Evolutionary conservation across 2,888 invertebrate genomes (phyloP).

Genomic region (Tinea semifulvella): DNA sequence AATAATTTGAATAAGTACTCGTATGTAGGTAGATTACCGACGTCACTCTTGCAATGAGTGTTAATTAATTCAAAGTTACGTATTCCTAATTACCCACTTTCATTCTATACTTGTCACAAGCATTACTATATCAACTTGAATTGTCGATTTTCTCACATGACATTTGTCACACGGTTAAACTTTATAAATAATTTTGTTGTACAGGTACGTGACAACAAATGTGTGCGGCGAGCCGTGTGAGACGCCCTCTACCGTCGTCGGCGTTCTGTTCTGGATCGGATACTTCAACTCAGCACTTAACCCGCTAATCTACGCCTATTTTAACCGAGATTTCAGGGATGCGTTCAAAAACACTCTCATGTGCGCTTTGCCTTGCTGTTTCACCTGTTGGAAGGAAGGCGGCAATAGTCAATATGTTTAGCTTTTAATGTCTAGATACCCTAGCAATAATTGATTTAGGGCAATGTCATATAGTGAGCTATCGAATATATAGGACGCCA

Average conservation of each 20-base stretch:
- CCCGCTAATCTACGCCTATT: slow-evolving; percentile 95
- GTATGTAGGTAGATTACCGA: too few relatives aligned
- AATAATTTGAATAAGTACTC: too few relatives aligned
- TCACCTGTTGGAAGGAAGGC: slow-evolving; percentile 76
- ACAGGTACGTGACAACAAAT: slow-evolving; percentile 86
- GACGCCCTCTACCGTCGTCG: slow-evolving; percentile 86
- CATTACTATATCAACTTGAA: too few relatives aligned
- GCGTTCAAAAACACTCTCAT: slow-evolving; percentile 93
- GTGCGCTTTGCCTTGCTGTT: slow-evolving; percentile 86
- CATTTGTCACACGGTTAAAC: too few relatives aligned
- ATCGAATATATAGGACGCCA: too few relatives aligned
- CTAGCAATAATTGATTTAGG: too few relatives aligned
- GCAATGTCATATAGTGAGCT: neutral
- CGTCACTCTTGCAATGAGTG: too few relatives aligned
- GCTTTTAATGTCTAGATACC: too few relatives aligned
- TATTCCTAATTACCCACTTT: too few relatives aligned
- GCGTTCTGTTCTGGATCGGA: slow-evolving; percentile 95
- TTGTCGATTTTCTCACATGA: too few relatives aligned
- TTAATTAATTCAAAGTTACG: too few relatives aligned
- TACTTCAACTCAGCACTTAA: slow-evolving; percentile 96
- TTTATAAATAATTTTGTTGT: slow-evolving; percentile 15
- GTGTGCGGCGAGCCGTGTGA: slow-evolving; percentile 84
- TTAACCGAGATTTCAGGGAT: slow-evolving; percentile 95
- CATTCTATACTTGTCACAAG: too few relatives aligned
- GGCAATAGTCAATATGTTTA: slow-evolving; percentile 67